Evolutionary conservation across 1,140 invertebrate species (phyloP).

Genomic region (Ctenoplectra terminalis): DNA sequence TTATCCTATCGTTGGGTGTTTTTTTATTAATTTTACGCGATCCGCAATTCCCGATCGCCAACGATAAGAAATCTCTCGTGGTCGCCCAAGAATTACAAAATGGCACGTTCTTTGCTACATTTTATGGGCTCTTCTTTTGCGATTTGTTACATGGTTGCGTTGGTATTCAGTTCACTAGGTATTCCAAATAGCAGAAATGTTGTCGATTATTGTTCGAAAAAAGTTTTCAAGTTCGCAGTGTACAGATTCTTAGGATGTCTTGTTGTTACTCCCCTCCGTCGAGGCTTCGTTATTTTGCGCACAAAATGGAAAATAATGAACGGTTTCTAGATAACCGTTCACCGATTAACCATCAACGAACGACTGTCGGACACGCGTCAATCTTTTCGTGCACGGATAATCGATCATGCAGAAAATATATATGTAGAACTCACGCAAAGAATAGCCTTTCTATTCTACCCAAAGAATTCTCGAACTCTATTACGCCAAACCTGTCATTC

Average conservation of each 20-base stretch:
- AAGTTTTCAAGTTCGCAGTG: background rate
- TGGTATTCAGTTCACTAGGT: background rate
- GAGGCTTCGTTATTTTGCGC: background rate
- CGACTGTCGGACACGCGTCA: background rate
- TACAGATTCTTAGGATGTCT: background rate
- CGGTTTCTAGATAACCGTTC: conserved; percentile 28
- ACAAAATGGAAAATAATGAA: background rate
- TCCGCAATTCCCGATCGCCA: background rate
- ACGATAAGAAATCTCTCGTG: background rate
- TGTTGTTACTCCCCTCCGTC: background rate
- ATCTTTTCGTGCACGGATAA: background rate
- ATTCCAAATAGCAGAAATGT: background rate
- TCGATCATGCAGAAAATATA: background rate
- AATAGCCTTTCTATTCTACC: background rate
- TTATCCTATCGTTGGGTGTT: background rate
- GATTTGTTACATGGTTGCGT: conserved; percentile 16
- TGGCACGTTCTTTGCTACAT: background rate
- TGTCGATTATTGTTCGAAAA: background rate
- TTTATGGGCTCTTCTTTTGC: background rate
- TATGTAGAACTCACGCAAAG: background rate
- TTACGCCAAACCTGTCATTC: no score
- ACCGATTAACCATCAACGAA: conserved; percentile 39
- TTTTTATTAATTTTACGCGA: background rate
- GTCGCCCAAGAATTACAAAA: background rate
- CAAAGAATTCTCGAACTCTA: background rate